phyloP scores from a whole-genome alignment of 2,113 vertebrate genomes.

The Solea solea region DNA sequence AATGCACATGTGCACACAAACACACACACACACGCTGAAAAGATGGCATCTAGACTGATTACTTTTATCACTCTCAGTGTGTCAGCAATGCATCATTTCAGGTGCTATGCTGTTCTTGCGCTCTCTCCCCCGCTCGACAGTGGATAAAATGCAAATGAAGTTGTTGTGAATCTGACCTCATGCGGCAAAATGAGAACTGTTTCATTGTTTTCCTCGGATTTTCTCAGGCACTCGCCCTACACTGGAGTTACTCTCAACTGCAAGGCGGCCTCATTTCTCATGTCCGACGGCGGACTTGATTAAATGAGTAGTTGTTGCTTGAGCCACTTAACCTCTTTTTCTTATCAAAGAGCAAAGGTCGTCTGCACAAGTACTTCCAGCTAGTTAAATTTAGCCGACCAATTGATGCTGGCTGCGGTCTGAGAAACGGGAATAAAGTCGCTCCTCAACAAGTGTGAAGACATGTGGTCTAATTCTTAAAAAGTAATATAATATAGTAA shows the following conservation, averaged over 20 bases:
- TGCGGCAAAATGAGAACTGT: conserved; percentile 68
- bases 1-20: conserved; percentile 18
- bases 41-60: conserved; percentile 71
- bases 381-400: conserved; percentile 7
- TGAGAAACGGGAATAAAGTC: not conserved
- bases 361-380: not conserved
- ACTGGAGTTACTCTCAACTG: conserved; percentile 13
- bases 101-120: conserved; percentile 54
- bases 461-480: not conserved
- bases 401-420: not conserved
- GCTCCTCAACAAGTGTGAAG: not conserved
- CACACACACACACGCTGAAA: conserved; percentile 38
- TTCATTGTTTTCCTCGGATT: conserved; percentile 59
- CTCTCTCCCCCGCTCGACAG: conserved; percentile 67
- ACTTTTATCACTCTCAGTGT: conserved; percentile 74
- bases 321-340: not conserved
- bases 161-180: conserved; percentile 70
- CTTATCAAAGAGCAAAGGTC: conserved; percentile 12
- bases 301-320: conserved; percentile 15
- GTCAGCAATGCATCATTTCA: conserved; percentile 75
- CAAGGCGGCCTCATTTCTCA: not conserved
- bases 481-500: not conserved
- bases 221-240: conserved; percentile 18
- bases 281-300: not conserved
- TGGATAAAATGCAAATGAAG: conserved; percentile 79